phyloP scores from a whole-genome alignment of 2,797 vertebrate species.

The Amniataba percoides region DNA sequence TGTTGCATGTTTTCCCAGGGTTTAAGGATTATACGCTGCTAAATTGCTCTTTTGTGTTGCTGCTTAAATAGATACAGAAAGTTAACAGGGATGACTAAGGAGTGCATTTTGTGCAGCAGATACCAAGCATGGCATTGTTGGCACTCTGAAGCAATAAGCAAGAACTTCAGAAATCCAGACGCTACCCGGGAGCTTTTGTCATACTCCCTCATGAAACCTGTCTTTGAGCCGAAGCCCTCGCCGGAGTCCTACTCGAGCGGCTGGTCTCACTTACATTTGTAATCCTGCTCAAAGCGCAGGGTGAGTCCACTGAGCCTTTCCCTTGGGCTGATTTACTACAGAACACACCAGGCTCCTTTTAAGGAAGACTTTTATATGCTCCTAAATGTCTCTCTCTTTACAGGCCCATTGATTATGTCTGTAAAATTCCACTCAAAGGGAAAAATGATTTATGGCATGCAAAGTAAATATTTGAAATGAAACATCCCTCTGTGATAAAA shows the following conservation, averaged over 20 bases:
- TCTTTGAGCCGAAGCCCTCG: conserved; percentile 9
- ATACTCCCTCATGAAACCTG: conserved; percentile 36
- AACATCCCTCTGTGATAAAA: conserved; percentile 36
- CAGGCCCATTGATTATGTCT: conserved; percentile 62
- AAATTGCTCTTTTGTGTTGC: conserved; percentile 30
- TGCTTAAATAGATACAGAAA: conserved; percentile 4
- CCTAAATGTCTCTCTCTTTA: conserved; percentile 65
- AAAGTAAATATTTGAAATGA: conserved; percentile 62
- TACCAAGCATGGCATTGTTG: background rate
- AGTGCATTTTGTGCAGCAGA: background rate
- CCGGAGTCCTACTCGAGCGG: conserved; percentile 40
- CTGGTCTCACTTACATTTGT: conserved; percentile 70
- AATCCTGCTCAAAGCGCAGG: conserved; percentile 65
- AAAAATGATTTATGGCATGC: conserved; percentile 24
- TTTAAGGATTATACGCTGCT: conserved; percentile 26
- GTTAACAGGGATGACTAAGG: conserved; percentile 1
- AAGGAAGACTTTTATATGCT: conserved; percentile 77
- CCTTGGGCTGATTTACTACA: conserved; percentile 68
- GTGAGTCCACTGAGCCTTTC: conserved; percentile 65
- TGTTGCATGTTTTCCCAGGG: conserved; percentile 35
- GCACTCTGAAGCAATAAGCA: conserved; percentile 6
- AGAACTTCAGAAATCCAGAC: background rate
- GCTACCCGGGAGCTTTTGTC: conserved; percentile 36
- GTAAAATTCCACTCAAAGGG: conserved; percentile 40
- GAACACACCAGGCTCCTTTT: conserved; percentile 73